Evolutionary conservation across 2,113 vertebrate genomes (phyloP).

Genomic region (Bujurquina vittata): DNA sequence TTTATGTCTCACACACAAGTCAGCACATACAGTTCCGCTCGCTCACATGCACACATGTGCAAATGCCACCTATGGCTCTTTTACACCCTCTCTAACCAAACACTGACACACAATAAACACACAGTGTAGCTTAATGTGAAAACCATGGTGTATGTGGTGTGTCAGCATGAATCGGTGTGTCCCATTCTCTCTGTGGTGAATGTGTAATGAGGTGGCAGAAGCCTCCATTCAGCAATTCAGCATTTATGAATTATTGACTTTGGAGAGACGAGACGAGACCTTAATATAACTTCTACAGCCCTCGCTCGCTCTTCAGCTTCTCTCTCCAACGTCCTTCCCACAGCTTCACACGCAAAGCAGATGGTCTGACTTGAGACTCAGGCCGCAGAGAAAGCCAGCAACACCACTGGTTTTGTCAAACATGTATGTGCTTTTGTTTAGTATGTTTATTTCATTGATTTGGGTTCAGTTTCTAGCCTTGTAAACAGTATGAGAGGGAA

Average conservation of each 20-base stretch:
- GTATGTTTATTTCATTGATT: neutral
- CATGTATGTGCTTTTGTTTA: neutral
- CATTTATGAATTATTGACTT: slow-evolving; percentile 78
- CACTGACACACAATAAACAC: slow-evolving; percentile 35
- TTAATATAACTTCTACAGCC: slow-evolving; percentile 71
- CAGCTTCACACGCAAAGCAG: slow-evolving; percentile 55
- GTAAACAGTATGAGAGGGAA: neutral
- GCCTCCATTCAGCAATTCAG: slow-evolving; percentile 74
- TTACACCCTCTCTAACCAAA: slow-evolving; percentile 45
- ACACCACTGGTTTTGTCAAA: neutral
- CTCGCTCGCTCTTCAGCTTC: slow-evolving; percentile 20
- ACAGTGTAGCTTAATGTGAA: slow-evolving; percentile 49
- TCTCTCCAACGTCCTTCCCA: slow-evolving; percentile 1
- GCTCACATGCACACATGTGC: neutral
- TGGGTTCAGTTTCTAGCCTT: neutral
- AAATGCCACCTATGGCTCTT: slow-evolving; percentile 54
- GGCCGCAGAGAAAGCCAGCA: neutral
- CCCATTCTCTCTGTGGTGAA: slow-evolving; percentile 67
- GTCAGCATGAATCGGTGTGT: slow-evolving; percentile 68
- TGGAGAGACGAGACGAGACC: slow-evolving; percentile 61
- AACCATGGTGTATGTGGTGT: slow-evolving; percentile 59
- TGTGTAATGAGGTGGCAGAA: slow-evolving; percentile 78
- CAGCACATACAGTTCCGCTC: slow-evolving; percentile 13
- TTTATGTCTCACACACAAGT: slow-evolving; percentile 48
- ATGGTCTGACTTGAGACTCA: slow-evolving; percentile 23